A percentile compares a stretch with the other conserved stretches of the same genome.
Conservation (phyloP, 2,113 vertebrate genomes). For the Callithrix jacchus region DNA sequence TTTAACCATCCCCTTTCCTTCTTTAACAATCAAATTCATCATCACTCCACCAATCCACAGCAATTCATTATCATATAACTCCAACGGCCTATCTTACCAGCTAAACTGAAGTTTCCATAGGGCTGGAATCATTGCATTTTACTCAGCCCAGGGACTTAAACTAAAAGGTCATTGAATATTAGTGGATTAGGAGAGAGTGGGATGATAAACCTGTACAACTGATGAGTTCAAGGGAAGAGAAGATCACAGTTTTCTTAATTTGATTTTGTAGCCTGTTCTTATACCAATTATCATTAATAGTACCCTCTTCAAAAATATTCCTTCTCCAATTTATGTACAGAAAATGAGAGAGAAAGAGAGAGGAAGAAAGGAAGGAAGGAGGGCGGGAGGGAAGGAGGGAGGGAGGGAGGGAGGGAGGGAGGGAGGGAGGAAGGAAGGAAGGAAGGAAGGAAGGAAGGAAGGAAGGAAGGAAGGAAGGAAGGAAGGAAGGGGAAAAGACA, state of each 20-base stretch:
- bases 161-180: neutral
- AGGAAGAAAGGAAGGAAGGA: rapidly evolving
- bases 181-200: neutral
- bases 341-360: neutral
- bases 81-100: neutral
- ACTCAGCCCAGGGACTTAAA: neutral
- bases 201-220: neutral
- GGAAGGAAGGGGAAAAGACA: neutral
- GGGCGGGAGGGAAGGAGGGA: rapidly evolving
- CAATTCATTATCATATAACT: neutral
- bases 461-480: neutral
- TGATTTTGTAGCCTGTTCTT: neutral
- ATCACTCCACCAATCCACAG: neutral
- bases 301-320: neutral
- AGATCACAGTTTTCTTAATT: neutral
- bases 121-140: neutral
- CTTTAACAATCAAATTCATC: neutral
- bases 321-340: neutral
- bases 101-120: neutral
- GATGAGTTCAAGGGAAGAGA: conserved; percentile 11
- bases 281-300: neutral
- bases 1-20: neutral
- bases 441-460: rapidly evolving
- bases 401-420: neutral
- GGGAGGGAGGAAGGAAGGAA: no score